These are phyloP conservation scores for Drosophila pachea DNA, from an alignment of 1,140 invertebrate species.

Conservation along the genomic window DNA sequence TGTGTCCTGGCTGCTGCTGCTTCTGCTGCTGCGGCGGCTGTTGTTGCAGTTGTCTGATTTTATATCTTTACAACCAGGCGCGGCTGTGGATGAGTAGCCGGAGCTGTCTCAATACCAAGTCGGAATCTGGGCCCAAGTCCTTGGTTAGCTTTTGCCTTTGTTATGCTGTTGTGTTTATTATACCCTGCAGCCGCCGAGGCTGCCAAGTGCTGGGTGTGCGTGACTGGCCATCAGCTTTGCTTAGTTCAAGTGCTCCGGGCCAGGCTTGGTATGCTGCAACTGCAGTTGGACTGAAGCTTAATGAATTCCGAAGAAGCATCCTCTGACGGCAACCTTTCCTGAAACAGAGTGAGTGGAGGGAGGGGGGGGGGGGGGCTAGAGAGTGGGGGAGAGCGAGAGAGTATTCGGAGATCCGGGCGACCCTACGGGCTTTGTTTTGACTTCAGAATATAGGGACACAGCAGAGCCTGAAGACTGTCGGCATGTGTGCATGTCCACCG, in stretches of 20 bases:
- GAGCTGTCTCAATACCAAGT: slow-evolving; percentile 14
- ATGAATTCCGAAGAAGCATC: too few species aligned
- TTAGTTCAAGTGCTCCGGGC: too few species aligned
- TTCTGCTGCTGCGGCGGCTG: slow-evolving; percentile 24
- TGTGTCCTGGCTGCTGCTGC: slow-evolving; percentile 36
- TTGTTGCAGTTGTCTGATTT: slow-evolving; percentile 73
- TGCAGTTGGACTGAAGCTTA: too few species aligned
- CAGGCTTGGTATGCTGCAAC: too few species aligned
- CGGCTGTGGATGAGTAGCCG: slow-evolving; percentile 61
- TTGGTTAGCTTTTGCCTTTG: slow-evolving; percentile 17
- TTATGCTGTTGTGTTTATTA: slow-evolving; percentile 17
- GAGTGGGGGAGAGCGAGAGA: too few species aligned
- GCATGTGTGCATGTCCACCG: slow-evolving; percentile 22
- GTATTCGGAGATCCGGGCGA: too few species aligned
- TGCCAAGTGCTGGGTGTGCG: too few species aligned
- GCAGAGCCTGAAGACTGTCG: slow-evolving; percentile 23
- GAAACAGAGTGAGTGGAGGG: too few species aligned
- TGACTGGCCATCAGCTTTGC: too few species aligned
- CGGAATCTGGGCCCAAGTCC: slow-evolving; percentile 9
- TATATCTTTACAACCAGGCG: slow-evolving; percentile 75
- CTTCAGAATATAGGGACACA: slow-evolving; percentile 33
- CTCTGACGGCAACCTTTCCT: too few species aligned
- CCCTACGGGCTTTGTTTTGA: slow-evolving; percentile 46
- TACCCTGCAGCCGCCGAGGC: neutral
- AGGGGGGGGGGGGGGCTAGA: too few species aligned